A percentile compares a stretch with the other conserved stretches of the same genome.
These are phyloP conservation scores for Gouania willdenowi DNA, from an alignment of 2,797 vertebrate genomes.

Conservation along the genomic window DNA sequence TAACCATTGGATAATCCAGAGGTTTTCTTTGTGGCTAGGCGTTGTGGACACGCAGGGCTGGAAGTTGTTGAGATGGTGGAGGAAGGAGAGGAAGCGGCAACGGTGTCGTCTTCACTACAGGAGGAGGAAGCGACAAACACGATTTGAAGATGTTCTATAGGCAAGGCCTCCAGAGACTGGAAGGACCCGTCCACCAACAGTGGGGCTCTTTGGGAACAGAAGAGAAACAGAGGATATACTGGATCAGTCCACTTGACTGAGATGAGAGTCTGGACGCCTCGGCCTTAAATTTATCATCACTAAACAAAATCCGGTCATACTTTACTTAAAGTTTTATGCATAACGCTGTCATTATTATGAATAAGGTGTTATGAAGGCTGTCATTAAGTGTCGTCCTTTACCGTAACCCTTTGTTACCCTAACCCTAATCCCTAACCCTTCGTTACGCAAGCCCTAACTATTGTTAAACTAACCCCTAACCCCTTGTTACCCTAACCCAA, in stretches of 20 bases:
- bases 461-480: no score
- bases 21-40: constrained; percentile 27
- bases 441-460: no score
- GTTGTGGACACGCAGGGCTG: constrained; percentile 12
- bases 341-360: no score
- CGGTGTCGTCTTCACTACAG: constrained; percentile 60
- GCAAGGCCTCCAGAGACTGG: constrained; percentile 71
- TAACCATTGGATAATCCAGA: constrained; percentile 26
- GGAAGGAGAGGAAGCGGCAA: background rate
- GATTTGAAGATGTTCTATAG: constrained; percentile 71
- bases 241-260: constrained; percentile 27
- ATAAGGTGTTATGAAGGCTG: no score
- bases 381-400: no score
- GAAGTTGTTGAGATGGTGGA: background rate
- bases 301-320: no score
- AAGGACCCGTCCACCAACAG: constrained; percentile 63
- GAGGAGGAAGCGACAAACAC: constrained; percentile 72
- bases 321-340: no score
- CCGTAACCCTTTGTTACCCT: no score
- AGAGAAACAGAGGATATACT: constrained; percentile 63
- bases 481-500: no score
- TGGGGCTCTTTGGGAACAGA: constrained; percentile 59
- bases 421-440: no score
- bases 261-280: constrained; percentile 4
- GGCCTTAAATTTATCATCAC: background rate